Base-by-base conservation (phyloP, 2,797 vertebrate genomes). In the Caiman crocodilus region DNA sequence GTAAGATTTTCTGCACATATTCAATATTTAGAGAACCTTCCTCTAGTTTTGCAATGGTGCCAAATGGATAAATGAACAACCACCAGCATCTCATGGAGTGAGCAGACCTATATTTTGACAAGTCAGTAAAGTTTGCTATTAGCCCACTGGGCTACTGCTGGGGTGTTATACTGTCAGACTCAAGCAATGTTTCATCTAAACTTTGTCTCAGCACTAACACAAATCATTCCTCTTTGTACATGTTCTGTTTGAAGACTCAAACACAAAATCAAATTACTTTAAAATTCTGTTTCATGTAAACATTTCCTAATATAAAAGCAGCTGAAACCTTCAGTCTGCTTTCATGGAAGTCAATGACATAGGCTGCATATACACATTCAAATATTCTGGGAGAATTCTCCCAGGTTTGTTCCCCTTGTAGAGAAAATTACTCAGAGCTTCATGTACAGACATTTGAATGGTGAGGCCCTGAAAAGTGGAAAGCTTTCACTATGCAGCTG, bases 221-320 rank as follows among this genome's bases (percentile, higher is more conserved):
- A 71, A 42, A 93, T 74, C 13, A 79, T 87, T 94, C 78, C 64
- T 93, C 23, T 79, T 89, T 79, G 28, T 32, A 67, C 83, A 77
- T 16, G n/a, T 9, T 28, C 64, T 30, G 18, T 71, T 67, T 84
- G 26, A 79, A 88, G 18, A 94, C 86, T 75, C 61, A 89, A 95
- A 81, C n/a, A 5, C 50, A 87, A 55, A 71, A 71, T 28, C 14
- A 21, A 85, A 90, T 75, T 73, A 57, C 57, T 90, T 95, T 64
- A n/a, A 90, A 42, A 73, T 55, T 90, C 89, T 84, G 15, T 85
- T 94, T 94, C n/a, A 15, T 64, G 25, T 9, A 84, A 92, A 56
- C 26, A 58, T 61, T 94, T 92, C 63, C 26, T 77, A 35, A 87
- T 84, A 76, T 82, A 91, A 96, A 93, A 88, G 50, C 73, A 82